Conservation (phyloP, 2,113 vertebrate genomes). For the Aldabrachelys gigantea region DNA sequence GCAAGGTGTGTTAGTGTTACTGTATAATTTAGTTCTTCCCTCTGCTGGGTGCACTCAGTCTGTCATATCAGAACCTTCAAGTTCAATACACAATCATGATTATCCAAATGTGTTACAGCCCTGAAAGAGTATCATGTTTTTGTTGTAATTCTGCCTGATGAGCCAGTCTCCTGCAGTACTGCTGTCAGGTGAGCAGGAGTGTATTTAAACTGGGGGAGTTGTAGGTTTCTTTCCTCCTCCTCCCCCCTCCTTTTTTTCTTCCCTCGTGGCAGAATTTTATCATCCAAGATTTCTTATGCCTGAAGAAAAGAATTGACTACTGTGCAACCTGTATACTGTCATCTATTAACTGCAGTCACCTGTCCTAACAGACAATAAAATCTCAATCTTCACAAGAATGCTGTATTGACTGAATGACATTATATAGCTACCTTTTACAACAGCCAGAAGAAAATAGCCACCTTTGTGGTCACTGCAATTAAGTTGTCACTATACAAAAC, state of each 20-base stretch:
- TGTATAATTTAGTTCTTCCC: background rate
- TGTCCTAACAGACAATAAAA: background rate
- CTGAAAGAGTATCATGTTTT: background rate
- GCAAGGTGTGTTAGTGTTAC: background rate
- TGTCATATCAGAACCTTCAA: background rate
- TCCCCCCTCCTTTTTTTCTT: too few relatives aligned
- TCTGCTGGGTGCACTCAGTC: background rate
- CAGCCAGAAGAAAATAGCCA: background rate
- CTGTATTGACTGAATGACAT: background rate
- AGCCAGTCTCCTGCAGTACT: background rate
- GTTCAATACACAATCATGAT: background rate
- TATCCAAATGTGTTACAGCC: too few relatives aligned
- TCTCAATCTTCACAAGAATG: background rate
- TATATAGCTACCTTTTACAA: background rate
- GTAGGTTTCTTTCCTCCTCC: background rate
- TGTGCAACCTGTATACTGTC: background rate
- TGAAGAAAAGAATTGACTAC: background rate
- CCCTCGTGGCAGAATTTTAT: background rate
- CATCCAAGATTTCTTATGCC: background rate
- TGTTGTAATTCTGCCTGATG: background rate
- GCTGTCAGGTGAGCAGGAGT: background rate
- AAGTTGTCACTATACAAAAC: background rate
- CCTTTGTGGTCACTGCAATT: background rate
- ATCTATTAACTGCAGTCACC: background rate
- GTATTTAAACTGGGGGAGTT: background rate